Evolutionary conservation across 2,888 invertebrate species (phyloP), one percentile per base, ranked within the genome.

Genomic region (Agriotes lineatus): DNA sequence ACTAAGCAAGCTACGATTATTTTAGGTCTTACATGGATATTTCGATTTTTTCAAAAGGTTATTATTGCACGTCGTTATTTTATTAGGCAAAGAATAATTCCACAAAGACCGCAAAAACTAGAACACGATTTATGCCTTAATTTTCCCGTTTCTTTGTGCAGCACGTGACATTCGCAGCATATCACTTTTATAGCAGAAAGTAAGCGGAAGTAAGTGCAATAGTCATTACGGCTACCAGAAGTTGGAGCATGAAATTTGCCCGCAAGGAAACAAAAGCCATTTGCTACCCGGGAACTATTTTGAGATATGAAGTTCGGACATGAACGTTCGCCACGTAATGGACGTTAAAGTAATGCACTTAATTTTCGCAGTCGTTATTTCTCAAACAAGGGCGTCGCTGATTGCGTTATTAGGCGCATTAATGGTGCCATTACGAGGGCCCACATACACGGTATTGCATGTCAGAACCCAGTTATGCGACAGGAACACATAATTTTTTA

Each of bases 181-280:
- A 68, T 57, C 60, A 59, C 62, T 63, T 70, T 70, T 67, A 67
- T 52, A 64, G 64, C 54, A 69, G 50, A 69, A 72, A 73, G 70
- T 70, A 76, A 75, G 68, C 73, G 76, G 77, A 76, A 76, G 74
- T 70, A 71, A 70, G 48, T 74, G 72, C 74, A 72, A 70, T 62
- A 71, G 65, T 75, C 74, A 76, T 77, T 77, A 76, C 70, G 52
- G 68, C 50, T 72, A 72, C 74, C 73, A 76, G 74, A 76, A 77
- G 76, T 75, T 75, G 69, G 72, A 73, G 72, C 75, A 77, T 72
- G 75, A 75, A 76, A 76, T 75, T 74, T 74, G 75, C 75, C 77
- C 76, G 67, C 68, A 72, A 76, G 77, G 75, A 76, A 77, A 77
- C 77, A 71, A 74, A 76, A 71, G 75, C 75, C 74, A 77, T 78